Conservation (phyloP, 1,140 invertebrate species). For the Neoseiulus cucumeris region DNA sequence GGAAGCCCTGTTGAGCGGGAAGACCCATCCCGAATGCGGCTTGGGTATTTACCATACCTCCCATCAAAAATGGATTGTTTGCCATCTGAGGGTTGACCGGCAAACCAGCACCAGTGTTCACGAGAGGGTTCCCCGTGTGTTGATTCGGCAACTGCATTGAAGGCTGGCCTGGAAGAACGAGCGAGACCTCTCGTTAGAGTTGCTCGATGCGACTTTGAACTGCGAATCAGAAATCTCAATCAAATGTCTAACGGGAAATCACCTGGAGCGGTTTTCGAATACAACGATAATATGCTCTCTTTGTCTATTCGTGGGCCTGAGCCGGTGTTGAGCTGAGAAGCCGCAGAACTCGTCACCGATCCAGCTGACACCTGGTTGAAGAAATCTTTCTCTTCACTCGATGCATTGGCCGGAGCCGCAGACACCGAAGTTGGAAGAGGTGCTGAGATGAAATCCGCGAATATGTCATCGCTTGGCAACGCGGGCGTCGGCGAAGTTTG, state of each 20-base stretch:
- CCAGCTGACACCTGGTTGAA: slow-evolving; percentile 61
- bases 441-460: slow-evolving; percentile 20
- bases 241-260: not conserved
- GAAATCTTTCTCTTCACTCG: slow-evolving; percentile 57
- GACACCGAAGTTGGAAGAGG: not conserved
- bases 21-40: too few relatives aligned
- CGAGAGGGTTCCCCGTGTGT: too few relatives aligned
- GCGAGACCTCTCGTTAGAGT: too few relatives aligned
- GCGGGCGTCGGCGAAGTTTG: not conserved
- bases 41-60: not conserved
- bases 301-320: not conserved
- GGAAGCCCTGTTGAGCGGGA: too few relatives aligned
- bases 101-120: not conserved
- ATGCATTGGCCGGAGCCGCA: not conserved
- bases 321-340: too few relatives aligned
- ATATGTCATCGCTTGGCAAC: slow-evolving; percentile 16
- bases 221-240: too few relatives aligned
- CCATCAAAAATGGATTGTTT: not conserved
- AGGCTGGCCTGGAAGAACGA: too few relatives aligned
- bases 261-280: not conserved
- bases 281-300: not conserved
- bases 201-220: too few relatives aligned
- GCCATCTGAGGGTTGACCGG: not conserved
- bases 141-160: too few relatives aligned
- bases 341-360: not conserved